Evolutionary conservation across 1,140 invertebrate species (phyloP), one percentile per base, ranked within the genome.

Genomic region (Drosophila yakuba): DNA sequence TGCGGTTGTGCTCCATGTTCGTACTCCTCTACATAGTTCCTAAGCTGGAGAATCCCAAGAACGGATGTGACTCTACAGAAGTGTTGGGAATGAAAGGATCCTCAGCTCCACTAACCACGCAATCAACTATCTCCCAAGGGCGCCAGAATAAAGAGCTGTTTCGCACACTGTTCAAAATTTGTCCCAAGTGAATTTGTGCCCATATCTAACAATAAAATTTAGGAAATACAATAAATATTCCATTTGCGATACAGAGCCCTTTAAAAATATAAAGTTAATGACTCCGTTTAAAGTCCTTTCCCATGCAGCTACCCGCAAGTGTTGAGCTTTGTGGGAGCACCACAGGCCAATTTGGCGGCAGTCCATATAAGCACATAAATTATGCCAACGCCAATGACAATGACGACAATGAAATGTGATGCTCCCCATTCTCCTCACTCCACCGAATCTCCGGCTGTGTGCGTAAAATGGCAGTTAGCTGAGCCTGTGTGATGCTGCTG

Each of bases 331-430:
- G n/a, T 39, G 23, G 36, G 61, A 47, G 15, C 36, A 41, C 48
- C 44, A 47, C 11, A 47, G 56, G 28, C 51, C 78, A 80, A 72
- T 76, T 72, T 64, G 78, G 41, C 32, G 55, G 52, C 52, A 60
- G 60, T 78, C 47, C 72, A 66, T 66, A 76, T 76, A 43, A 72
- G 78, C 32, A 73, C 66, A 80, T 76, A 80, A 80, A 81, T 81
- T 81, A 81, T 67, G 59, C 43, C 73, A 58, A 73, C 78, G 61
- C 79, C 79, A 81, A 74, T 81, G 79, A 81, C 79, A 81, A 80
- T 81, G 78, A 77, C 66, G 78, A 73, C 78, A 81, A 82, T 81
- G 79, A 81, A 81, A 81, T 74, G 79, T 64, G 74, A 81, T 39
- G 68, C 35, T 32, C 15, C 36, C 23, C 28, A 39, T 3, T 25